Evolutionary conservation across 2,888 invertebrate species (phyloP), one percentile per base, ranked within the genome.

Genomic region (Formica aserva): DNA sequence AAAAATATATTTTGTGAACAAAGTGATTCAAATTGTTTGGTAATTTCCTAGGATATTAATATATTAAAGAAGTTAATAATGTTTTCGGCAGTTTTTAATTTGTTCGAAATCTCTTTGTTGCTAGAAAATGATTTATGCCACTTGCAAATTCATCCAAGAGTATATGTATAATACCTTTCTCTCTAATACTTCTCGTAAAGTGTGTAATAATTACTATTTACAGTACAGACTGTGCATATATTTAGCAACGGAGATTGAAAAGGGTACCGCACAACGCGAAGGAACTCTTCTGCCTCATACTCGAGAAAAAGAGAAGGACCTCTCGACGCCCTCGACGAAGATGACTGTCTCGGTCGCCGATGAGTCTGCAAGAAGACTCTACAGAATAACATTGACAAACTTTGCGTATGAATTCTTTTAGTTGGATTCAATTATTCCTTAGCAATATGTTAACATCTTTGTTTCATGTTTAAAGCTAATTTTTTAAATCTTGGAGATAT

Each of bases 291-390:
- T 84, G 41, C 22, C 48, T 77, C 75, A 41, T 63, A 82, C 85
- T 82, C 66, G 41, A 85, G 48, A 60, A 80, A 60, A 72, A 80
- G 60, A 72, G 60, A 66, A 85, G 77, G 32, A 82, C 22, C 63
- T 38, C 55, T 82, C 71, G 55, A 41, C 69, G 71, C 55, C 65
- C 66, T 77, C 48, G 38, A 77, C 48, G 41, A 76, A 52, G 52
- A 85, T 60, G 80, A 80, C 83, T 82, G 41, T 71, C 41, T 60
- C 26, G 45, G 55, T 74, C 45, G 52, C 35, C 45, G 9, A 26
- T 67, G 45, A 60, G 69, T 69, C 18, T 52, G 67, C 77, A 76
- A 45, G 45, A 82, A 6, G 26, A 35, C 38, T 71, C 4, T 41
- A n/a, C n/a, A n/a, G 71, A 41, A 71, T 60, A 69, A 60, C 60